Percentiles rank a stretch among this genome's conserved stretches.
phyloP scores from a whole-genome alignment of 1,140 invertebrate genomes.

The Diorhabda sublineata region DNA sequence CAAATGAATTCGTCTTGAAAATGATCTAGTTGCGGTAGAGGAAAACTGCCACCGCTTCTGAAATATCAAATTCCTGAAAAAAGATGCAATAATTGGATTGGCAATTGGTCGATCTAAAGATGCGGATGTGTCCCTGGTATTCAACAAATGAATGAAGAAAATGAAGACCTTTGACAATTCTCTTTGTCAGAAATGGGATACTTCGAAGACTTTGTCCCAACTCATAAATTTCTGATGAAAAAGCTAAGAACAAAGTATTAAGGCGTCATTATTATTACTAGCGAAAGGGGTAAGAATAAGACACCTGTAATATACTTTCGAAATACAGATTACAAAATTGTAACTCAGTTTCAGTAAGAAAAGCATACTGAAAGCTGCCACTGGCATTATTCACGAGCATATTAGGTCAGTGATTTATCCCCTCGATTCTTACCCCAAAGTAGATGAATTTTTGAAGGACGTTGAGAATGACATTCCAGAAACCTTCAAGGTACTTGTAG shows the following conservation, averaged over 20 bases:
- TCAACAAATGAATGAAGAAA: no score
- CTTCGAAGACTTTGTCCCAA: neutral
- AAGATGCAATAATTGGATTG: no score
- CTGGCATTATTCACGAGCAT: constrained; percentile 3
- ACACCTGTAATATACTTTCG: constrained; percentile 1
- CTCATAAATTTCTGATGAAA: neutral
- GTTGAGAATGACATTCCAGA: constrained; percentile 10
- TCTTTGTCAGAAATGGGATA: neutral
- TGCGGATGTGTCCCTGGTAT: no score
- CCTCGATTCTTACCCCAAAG: constrained; percentile 5
- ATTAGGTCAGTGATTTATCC: constrained; percentile 11
- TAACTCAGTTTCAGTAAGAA: neutral
- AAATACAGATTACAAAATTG: constrained; percentile 1
- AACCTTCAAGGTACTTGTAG: constrained; percentile 4
- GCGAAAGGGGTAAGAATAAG: neutral
- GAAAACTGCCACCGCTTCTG: no score
- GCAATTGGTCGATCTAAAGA: no score
- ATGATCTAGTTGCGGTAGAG: no score
- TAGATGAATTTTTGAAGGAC: constrained; percentile 5
- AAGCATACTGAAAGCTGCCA: constrained; percentile 1
- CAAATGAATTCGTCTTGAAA: no score
- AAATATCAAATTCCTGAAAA: no score
- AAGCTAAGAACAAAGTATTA: constrained; percentile 6
- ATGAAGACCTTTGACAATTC: neutral
- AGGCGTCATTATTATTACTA: constrained; percentile 3